These are phyloP conservation scores for Toxotes chatareus DNA, from an alignment of 2,113 vertebrate genomes.

Conservation along the genomic window DNA sequence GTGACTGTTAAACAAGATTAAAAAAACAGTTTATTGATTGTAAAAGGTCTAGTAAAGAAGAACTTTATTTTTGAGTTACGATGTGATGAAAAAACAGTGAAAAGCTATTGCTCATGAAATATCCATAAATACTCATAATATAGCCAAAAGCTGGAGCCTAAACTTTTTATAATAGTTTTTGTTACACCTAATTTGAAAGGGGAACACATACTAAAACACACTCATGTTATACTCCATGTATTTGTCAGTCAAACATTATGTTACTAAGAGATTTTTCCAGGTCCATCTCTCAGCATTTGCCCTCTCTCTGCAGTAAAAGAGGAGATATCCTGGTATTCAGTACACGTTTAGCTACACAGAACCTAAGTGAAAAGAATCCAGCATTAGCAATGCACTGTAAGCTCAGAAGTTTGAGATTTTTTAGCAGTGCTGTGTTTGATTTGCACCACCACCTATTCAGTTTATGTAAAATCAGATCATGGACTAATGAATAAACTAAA, in stretches of 20 bases:
- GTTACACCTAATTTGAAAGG: constrained; percentile 64
- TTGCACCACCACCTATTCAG: not conserved
- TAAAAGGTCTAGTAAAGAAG: constrained; percentile 77
- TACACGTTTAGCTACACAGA: not conserved
- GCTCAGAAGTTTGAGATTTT: not conserved
- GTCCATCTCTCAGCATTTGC: not conserved
- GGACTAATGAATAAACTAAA: not conserved
- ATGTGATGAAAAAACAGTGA: constrained; percentile 77
- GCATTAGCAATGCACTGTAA: not conserved
- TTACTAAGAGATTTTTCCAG: not conserved
- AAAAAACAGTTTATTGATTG: constrained; percentile 75
- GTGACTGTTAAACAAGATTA: constrained; percentile 75
- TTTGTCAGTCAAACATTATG: constrained; percentile 49
- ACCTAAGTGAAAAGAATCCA: not conserved
- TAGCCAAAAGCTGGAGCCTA: constrained; percentile 41
- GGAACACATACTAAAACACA: constrained; percentile 48
- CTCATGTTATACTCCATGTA: constrained; percentile 8
- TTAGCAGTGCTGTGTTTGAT: not conserved
- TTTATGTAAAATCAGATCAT: not conserved
- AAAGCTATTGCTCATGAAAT: constrained; percentile 69
- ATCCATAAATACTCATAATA: constrained; percentile 71
- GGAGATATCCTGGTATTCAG: not conserved
- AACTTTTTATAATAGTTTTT: constrained; percentile 54
- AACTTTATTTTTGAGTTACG: constrained; percentile 77
- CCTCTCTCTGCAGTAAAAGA: constrained; percentile 1